Evolutionary conservation across 2,113 vertebrate genomes (phyloP).

Genomic region (Phaethon lepturus): DNA sequence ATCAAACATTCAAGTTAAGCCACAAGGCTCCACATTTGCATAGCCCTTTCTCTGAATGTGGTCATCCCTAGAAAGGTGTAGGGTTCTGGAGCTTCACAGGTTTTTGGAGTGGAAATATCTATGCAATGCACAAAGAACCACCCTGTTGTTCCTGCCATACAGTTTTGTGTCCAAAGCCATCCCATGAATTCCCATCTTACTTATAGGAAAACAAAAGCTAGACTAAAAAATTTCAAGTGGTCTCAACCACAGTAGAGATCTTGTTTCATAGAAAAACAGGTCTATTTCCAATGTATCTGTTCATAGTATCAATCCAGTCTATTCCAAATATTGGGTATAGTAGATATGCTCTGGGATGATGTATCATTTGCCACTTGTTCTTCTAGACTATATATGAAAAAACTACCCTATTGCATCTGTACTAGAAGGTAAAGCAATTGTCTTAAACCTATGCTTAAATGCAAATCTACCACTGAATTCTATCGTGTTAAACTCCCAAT

Average conservation of each 20-base stretch:
- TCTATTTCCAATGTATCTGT: background rate
- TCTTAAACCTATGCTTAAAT: background rate
- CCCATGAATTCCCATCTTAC: background rate
- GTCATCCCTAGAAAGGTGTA: background rate
- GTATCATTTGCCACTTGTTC: background rate
- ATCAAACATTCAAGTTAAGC: background rate
- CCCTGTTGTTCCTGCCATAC: fast-evolving
- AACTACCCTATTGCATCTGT: background rate
- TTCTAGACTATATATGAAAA: background rate
- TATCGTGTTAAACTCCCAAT: background rate
- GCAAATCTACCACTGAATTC: background rate
- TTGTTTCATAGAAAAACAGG: background rate
- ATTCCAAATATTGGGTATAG: background rate
- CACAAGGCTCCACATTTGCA: background rate
- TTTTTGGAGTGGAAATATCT: background rate
- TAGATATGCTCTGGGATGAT: background rate
- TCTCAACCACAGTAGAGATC: background rate
- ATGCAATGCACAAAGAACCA: background rate
- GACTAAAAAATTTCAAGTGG: background rate
- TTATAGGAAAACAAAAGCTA: background rate
- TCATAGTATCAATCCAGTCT: background rate
- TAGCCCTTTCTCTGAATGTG: background rate
- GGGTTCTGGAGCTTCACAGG: background rate
- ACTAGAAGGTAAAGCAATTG: background rate
- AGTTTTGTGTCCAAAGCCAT: background rate